Base-by-base conservation (phyloP, 1,140 invertebrate genomes). In the Pygmarrhopalites habei region DNA sequence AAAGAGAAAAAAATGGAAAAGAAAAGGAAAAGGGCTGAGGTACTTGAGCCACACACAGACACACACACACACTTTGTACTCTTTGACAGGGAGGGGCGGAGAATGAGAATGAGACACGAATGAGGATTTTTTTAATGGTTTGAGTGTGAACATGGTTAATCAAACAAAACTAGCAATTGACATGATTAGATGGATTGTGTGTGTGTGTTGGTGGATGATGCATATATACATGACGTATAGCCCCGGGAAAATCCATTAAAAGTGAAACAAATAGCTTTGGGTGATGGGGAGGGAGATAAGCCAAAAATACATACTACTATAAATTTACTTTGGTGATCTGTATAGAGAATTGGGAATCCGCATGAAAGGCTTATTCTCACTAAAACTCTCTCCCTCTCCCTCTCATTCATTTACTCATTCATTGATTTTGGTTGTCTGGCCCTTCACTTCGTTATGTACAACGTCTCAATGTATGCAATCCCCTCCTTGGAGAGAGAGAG, bases 241-340 rank as follows among this genome's bases (percentile, higher is more conserved):
- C 7, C 39, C 46, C 32, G 30, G 29, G 15, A 60, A 68, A 68
- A 64, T 60, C 66, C 66, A 68, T 68, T 68, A n/a, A 67, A 29
- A 25, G 51, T 53, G 62, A 68, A 61, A 68, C 66, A 68, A 68
- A 68, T 68, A 68, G 66, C 66, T 62, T n/a, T 52, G n/a, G 59
- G 62, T 60, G 62, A 68, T 68, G 28, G 21, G 43, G 60, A 61
- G n/a, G n/a, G n/a, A 23, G 57, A 63, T 67, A 67, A 67, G 61
- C 49, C 63, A 67, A 67, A n/a, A n/a, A n/a, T n/a, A n/a, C n/a
- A n/a, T n/a, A n/a, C n/a, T n/a, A n/a, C n/a, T n/a, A n/a, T n/a
- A n/a, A n/a, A n/a, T n/a, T n/a, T n/a, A n/a, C n/a, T n/a, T n/a
- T n/a, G n/a, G n/a, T n/a, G n/a, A n/a, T n/a, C n/a, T n/a, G n/a